Percentiles rank a stretch among this genome's conserved stretches.
phyloP scores from a whole-genome alignment of 2,113 vertebrate genomes.

The Oplegnathus fasciatus region DNA sequence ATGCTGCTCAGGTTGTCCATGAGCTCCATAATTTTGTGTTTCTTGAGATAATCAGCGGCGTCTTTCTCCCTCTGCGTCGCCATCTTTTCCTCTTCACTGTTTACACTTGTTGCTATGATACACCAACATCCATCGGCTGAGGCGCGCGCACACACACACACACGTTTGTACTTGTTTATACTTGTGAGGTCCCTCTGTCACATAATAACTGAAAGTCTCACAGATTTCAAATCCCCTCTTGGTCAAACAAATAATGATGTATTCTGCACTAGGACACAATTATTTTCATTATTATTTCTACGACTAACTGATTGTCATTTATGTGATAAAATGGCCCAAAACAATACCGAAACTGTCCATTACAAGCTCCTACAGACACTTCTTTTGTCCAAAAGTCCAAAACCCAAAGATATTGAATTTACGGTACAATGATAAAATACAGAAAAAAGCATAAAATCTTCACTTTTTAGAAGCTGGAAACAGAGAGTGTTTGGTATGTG shows the following conservation, averaged over 20 bases:
- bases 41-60: slow-evolving; percentile 71
- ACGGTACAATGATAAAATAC: not conserved
- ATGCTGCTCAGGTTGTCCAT: slow-evolving; percentile 79
- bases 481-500: not conserved
- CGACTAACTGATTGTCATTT: too few species aligned
- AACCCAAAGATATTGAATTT: not conserved
- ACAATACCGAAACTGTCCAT: not conserved
- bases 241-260: too few species aligned
- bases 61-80: slow-evolving; percentile 72
- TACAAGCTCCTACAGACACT: not conserved
- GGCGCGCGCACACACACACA: rapidly evolving
- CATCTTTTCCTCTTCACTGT: slow-evolving; percentile 66
- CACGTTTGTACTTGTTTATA: not conserved
- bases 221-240: too few species aligned
- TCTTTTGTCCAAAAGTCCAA: not conserved
- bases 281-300: too few species aligned
- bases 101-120: slow-evolving; percentile 80
- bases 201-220: too few species aligned
- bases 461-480: not conserved
- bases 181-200: too few species aligned
- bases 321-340: not conserved
- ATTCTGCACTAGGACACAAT: too few species aligned
- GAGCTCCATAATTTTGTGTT: slow-evolving; percentile 76
- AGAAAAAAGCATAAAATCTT: not conserved
- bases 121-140: not conserved